Evolutionary conservation across 2,888 invertebrate genomes (phyloP), one percentile per base, ranked within the genome.

Genomic region (Nomada lathburiana): DNA sequence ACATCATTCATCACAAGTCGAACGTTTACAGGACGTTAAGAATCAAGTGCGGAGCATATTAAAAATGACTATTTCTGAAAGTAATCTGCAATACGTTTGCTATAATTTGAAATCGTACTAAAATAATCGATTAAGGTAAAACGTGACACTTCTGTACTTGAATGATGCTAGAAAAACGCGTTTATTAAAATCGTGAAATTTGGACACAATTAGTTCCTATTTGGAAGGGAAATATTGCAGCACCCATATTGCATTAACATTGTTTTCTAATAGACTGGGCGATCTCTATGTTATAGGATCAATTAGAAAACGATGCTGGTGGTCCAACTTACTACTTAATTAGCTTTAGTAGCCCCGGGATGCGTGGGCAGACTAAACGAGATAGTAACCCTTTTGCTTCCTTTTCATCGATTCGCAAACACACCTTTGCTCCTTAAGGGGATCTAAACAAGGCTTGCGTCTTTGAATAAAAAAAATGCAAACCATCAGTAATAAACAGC

Each of bases 281-380:
- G 20, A 65, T 42, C 29, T 60, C 18, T 5, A 52, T 53, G 23
- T n/a, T 23, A 29, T n/a, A 36, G 13, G 3, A 72, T 68, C 71
- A 77, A 77, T 77, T 68, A 62, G 60, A 47, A 70, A 74, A 64
- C 82, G 65, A 88, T 83, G 86, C 81, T 82, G 90, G 89, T 91
- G 90, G 90, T 85, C 91, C 86, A 65, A 77, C 80, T 90, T 87
- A 90, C 85, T 91, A 89, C 88, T 91, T 89, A 88, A 91, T 91
- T 90, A 91, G 83, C 83, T 74, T 68, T 74, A 72, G 73, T 82
- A 84, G 86, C 83, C 76, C 20, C 29, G 68, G 81, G 83, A 63
- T 59, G 72, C 57, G 64, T 76, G 74, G 80, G 55, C 55, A 63
- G 69, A 69, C 67, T 57, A 68, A 86, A 80, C 74, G 78, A 82